phyloP scores from a whole-genome alignment of 2,113 vertebrate genomes.

The Phalacrocorax brasilianus region DNA sequence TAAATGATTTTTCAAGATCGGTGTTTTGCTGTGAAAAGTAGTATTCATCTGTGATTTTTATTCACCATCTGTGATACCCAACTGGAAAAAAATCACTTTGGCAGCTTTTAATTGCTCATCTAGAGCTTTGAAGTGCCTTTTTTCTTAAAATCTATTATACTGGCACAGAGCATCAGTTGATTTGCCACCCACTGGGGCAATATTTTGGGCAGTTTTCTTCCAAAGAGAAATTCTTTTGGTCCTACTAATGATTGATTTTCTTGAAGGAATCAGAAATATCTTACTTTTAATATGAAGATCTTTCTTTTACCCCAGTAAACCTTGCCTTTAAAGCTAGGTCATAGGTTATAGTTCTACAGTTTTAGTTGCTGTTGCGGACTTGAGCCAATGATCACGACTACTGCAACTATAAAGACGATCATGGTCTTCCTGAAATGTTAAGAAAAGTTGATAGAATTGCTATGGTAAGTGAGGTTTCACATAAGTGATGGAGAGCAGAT shows the following conservation, averaged over 20 bases:
- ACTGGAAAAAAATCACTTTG: not conserved
- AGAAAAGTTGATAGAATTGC: not conserved
- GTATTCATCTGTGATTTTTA: slow-evolving; percentile 28
- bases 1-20: not conserved
- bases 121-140: not conserved
- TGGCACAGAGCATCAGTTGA: not conserved
- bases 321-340: not conserved
- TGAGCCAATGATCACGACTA: not conserved
- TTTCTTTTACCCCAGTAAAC: not conserved
- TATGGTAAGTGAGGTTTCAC: not conserved
- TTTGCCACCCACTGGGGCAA: not conserved
- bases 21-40: not conserved
- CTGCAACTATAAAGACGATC: not conserved
- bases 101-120: slow-evolving; percentile 5
- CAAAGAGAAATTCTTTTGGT: not conserved
- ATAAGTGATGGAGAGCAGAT: not conserved
- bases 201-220: not conserved
- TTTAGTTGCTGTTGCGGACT: not conserved
- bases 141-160: slow-evolving; percentile 9
- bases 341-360: not conserved
- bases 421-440: not conserved
- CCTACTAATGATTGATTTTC: not conserved
- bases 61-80: slow-evolving; percentile 11
- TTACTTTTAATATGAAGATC: not conserved
- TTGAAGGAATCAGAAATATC: not conserved